Base-by-base conservation (phyloP, 2,888 invertebrate species). In the Heliconius erato region DNA sequence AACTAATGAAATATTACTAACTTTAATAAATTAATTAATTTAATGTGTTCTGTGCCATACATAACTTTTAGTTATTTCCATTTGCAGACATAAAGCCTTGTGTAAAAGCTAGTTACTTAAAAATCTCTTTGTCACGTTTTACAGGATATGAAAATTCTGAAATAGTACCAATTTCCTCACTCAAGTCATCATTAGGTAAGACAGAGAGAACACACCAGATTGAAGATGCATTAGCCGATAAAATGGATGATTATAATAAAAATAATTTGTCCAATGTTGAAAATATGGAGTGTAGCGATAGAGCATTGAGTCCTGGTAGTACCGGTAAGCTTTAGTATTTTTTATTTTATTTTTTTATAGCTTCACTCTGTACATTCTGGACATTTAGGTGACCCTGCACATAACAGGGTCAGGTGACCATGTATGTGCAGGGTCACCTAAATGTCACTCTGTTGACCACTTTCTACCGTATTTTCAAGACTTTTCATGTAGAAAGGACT, bases 151-250 rank as follows among this genome's bases (percentile, higher is more conserved):
- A 94, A 1, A 96, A 96, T 86, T 91, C 94, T 16, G 96, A 96
- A 88, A 88, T 92, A 83, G 94, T 96, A 0, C 74, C 87, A 63
- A 78, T 96, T 1, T 86, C 87, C 4, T 88, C 93, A 1, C 89
- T 97, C 26, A 91, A 96, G 80, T 93, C 93, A 0, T 95, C 96
- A 0, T 92, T 92, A 83, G 97, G 97, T 0, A 93, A 94, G 80
- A 90, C 92, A 5, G 95, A 92, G 4, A 92, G 96, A 3, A 90
- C 91, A 7, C 88, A 91, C 0, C 97, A 97, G 87, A 93, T 95
- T 11, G 86, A 92, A 6, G 90, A 92, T 14, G 96, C 92, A 0
- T 44, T 89, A 3, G 82, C 84, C 0, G 91, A 90, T 5, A 90
- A 90, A 44, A 86, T 84, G 0, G 92, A 92, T 28, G 91, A 91